phyloP scores from a whole-genome alignment of 2,797 vertebrate genomes.

The Sebastes aleutianus region DNA sequence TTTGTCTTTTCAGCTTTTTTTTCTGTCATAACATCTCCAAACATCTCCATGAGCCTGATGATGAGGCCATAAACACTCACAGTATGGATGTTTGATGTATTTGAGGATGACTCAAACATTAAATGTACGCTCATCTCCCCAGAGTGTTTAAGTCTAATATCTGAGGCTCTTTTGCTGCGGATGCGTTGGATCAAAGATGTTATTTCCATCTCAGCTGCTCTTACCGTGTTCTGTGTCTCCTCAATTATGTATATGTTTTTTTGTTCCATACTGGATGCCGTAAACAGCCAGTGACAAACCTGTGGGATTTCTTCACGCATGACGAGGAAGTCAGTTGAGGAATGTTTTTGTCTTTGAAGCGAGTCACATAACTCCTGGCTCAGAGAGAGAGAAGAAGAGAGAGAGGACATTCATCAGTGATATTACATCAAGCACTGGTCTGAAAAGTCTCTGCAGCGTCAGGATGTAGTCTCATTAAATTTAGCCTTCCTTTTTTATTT shows the following conservation, averaged over 20 bases:
- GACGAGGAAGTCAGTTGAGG: conserved; percentile 34
- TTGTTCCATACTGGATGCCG: neutral
- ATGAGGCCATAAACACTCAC: conserved; percentile 34
- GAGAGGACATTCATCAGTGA: conserved; percentile 47
- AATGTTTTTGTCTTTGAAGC: conserved; percentile 54
- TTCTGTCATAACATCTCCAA: neutral
- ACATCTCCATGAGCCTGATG: conserved; percentile 2
- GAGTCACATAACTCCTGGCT: neutral
- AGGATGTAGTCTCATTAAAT: conserved; percentile 73
- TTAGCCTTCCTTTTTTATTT: conserved; percentile 72
- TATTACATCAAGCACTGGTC: conserved; percentile 58
- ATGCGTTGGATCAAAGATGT: conserved; percentile 42
- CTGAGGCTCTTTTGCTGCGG: neutral
- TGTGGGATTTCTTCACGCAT: conserved; percentile 35
- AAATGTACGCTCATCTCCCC: conserved; percentile 16
- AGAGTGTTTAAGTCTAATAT: conserved; percentile 28
- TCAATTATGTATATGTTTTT: conserved; percentile 36
- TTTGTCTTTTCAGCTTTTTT: conserved; percentile 19
- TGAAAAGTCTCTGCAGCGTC: conserved; percentile 57
- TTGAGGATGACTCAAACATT: conserved; percentile 23
- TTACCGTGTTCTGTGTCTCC: conserved; percentile 2
- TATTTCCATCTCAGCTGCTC: conserved; percentile 32
- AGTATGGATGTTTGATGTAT: conserved; percentile 33
- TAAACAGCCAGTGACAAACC: conserved; percentile 49
- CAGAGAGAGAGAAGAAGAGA: neutral